phyloP scores from a whole-genome alignment of 2,888 invertebrate species.

The Proisotoma minuta region DNA sequence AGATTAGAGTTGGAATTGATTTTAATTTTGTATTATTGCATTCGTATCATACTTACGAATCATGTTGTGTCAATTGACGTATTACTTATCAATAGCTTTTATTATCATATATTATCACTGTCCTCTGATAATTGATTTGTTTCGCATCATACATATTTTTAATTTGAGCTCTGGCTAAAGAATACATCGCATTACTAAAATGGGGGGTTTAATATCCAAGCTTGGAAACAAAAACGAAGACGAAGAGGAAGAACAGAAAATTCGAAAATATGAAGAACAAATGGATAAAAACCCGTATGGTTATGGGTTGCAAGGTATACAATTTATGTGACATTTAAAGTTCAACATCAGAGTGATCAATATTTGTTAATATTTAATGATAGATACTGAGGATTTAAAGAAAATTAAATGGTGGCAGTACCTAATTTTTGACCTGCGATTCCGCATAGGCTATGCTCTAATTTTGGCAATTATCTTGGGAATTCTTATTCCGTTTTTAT shows the following conservation, averaged over 20 bases:
- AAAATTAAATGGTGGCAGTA: slow-evolving; percentile 28
- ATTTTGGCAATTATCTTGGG: slow-evolving; percentile 27
- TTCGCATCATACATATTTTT: too few relatives aligned
- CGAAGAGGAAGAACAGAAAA: slow-evolving; percentile 19
- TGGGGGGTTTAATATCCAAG: slow-evolving; percentile 25
- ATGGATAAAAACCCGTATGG: slow-evolving; percentile 19
- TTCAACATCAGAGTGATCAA: slow-evolving; percentile 3
- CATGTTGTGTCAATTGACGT: too few relatives aligned
- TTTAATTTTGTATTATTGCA: too few relatives aligned
- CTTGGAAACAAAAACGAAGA: slow-evolving; percentile 10
- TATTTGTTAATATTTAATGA: slow-evolving; percentile 19
- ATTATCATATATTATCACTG: too few relatives aligned
- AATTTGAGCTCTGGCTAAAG: too few relatives aligned
- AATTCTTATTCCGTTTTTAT: slow-evolving; percentile 23
- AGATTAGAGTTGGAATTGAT: too few relatives aligned
- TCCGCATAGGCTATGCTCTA: slow-evolving; percentile 27
- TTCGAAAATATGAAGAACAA: slow-evolving; percentile 24
- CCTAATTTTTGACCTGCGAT: slow-evolving; percentile 30
- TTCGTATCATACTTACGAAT: too few relatives aligned
- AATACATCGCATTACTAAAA: too few relatives aligned
- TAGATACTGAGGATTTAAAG: slow-evolving; percentile 18
- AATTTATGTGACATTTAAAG: background rate
- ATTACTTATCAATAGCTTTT: too few relatives aligned
- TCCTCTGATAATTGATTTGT: too few relatives aligned
- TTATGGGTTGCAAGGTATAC: slow-evolving; percentile 20